Percentiles rank a stretch among this genome's conserved stretches.
Conservation (phyloP, 2,888 invertebrate genomes). For the Eilema griseolum region DNA sequence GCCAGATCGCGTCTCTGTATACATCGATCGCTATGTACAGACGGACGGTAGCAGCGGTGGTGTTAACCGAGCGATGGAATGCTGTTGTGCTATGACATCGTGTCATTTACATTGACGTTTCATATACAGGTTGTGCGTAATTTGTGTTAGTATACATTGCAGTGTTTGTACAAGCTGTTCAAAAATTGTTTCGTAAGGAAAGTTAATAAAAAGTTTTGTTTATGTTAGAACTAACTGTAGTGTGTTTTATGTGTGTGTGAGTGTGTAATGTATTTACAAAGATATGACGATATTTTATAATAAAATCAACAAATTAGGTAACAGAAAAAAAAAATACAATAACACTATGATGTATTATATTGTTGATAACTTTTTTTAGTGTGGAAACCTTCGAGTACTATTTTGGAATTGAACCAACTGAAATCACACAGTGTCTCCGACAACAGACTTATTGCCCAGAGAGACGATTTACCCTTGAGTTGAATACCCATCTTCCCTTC, state of each 20-base stretch:
- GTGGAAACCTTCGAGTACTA: neutral
- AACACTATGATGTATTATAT: neutral
- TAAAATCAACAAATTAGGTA: neutral
- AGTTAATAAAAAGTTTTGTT: neutral
- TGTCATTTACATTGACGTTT: constrained; percentile 10
- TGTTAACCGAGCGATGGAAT: constrained; percentile 31
- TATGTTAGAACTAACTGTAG: neutral
- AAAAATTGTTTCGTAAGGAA: neutral
- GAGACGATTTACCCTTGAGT: neutral
- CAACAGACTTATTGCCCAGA: neutral
- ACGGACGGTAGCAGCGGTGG: constrained; percentile 31
- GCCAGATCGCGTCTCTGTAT: constrained; percentile 91
- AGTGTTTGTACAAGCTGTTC: constrained; percentile 10
- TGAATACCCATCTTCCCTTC: too few species aligned
- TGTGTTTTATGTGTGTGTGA: neutral
- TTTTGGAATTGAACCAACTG: neutral
- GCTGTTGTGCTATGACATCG: constrained; percentile 19
- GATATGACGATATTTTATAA: neutral
- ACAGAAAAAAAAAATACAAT: neutral
- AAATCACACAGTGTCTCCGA: too few species aligned
- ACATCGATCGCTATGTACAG: constrained; percentile 51
- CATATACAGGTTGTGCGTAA: neutral
- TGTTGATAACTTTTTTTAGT: neutral
- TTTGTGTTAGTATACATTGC: constrained; percentile 12
- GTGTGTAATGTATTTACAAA: neutral